Percentiles rank a stretch among this genome's conserved stretches.
Evolutionary conservation across 2,113 vertebrate species (phyloP).

Genomic region (Globicephala melas): DNA sequence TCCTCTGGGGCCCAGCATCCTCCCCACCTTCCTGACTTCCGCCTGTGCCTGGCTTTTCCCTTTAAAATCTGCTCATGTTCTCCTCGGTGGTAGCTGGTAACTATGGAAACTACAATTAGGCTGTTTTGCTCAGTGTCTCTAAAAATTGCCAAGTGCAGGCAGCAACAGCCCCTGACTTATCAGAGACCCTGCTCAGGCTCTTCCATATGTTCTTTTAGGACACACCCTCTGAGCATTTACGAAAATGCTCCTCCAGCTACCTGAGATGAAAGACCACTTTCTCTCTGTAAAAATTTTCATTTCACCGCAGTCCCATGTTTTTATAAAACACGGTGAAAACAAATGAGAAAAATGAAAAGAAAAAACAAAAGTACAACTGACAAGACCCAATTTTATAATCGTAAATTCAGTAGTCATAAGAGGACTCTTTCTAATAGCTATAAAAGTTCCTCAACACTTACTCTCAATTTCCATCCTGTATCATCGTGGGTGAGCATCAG

Average conservation of each 20-base stretch:
- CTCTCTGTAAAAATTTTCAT: neutral
- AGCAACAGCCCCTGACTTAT: slow-evolving; percentile 47
- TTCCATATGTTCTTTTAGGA: neutral
- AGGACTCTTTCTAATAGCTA: neutral
- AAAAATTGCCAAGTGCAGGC: slow-evolving; percentile 67
- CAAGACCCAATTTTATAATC: neutral
- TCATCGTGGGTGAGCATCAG: neutral
- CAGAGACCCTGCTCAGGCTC: neutral
- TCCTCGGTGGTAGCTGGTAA: slow-evolving; percentile 61
- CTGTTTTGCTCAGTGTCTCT: slow-evolving; percentile 63
- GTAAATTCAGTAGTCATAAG: neutral
- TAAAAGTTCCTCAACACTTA: neutral
- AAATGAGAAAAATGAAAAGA: slow-evolving; percentile 26
- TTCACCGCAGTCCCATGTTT: neutral
- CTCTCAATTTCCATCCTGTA: neutral
- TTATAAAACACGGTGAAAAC: slow-evolving; percentile 12
- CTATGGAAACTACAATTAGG: slow-evolving; percentile 77
- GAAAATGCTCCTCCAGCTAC: neutral
- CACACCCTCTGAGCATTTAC: neutral
- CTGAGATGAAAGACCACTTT: neutral
- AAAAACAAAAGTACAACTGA: neutral
- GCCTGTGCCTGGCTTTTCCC: neutral
- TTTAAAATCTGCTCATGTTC: slow-evolving; percentile 57
- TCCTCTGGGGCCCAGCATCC: too few relatives aligned
- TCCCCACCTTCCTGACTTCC: neutral